phyloP scores from a whole-genome alignment of 2,113 vertebrate genomes.

The Octodon degus region DNA sequence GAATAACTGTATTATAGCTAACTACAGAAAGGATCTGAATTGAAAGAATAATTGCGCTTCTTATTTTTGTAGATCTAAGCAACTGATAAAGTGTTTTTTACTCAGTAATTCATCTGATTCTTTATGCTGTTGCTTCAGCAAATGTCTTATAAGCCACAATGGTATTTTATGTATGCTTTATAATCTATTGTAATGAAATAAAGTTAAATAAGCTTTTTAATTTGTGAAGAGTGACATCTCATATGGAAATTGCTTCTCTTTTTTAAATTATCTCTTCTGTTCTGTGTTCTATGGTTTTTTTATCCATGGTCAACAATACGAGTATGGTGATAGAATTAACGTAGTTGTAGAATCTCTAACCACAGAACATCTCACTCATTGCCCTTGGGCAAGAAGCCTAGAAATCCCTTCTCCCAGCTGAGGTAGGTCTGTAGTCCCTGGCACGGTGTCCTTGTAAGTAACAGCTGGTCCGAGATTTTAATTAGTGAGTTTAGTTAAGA shows the following conservation, averaged over 20 bases:
- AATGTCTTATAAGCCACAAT: not conserved
- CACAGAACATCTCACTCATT: not conserved
- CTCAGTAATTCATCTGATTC: not conserved
- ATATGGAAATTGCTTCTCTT: not conserved
- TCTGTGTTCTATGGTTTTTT: not conserved
- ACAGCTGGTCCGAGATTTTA: constrained; percentile 62
- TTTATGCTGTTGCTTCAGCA: not conserved
- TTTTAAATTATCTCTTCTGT: not conserved
- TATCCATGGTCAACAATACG: not conserved
- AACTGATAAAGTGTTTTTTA: not conserved
- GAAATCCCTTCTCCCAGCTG: constrained; percentile 1
- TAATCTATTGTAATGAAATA: not conserved
- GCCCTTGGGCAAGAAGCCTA: constrained; percentile 29
- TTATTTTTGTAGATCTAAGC: not conserved
- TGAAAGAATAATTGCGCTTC: not conserved
- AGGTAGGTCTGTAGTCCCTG: not conserved
- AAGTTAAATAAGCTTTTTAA: not conserved
- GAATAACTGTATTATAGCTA: not conserved
- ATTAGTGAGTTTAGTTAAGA: constrained; percentile 4
- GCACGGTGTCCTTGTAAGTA: constrained; percentile 5
- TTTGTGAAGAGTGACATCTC: not conserved
- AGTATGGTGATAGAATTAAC: not conserved
- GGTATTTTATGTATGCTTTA: not conserved
- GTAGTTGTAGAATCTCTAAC: not conserved
- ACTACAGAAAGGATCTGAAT: not conserved